Percentiles rank a stretch among this genome's conserved stretches.
Conservation (phyloP, 2,888 invertebrate genomes). For the Augochlorella aurata region DNA sequence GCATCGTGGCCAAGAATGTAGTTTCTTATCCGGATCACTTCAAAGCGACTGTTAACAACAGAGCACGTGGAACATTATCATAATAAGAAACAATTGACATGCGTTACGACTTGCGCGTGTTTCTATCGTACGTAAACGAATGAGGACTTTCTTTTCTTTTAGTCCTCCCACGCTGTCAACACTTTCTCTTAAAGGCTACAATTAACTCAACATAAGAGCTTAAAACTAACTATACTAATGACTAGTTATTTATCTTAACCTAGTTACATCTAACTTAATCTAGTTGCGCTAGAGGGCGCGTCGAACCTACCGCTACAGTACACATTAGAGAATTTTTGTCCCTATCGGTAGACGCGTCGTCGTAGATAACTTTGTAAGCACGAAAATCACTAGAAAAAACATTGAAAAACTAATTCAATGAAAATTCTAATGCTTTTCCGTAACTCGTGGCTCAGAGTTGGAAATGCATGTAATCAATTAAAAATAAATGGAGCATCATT, state of each 20-base stretch:
- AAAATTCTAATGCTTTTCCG: neutral
- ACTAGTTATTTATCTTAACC: too few species aligned
- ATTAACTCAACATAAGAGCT: too few species aligned
- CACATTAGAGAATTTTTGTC: neutral
- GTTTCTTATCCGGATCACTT: neutral
- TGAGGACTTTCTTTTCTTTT: too few species aligned
- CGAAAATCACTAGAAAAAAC: conserved; percentile 16
- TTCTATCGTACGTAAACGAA: too few species aligned
- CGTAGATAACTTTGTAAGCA: neutral
- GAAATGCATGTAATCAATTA: neutral
- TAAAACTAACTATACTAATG: too few species aligned
- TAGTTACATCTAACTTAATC: too few species aligned
- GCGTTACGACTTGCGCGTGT: neutral
- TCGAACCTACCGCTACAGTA: too few species aligned
- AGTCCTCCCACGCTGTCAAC: too few species aligned
- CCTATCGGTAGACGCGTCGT: neutral
- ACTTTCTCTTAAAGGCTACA: too few species aligned
- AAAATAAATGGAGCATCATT: neutral
- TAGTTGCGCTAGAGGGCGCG: too few species aligned
- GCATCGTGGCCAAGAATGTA: conserved; percentile 85
- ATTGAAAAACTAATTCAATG: neutral
- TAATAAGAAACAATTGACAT: conserved; percentile 3
- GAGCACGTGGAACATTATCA: conserved; percentile 11
- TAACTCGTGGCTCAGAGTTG: neutral
- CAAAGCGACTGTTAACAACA: neutral